Conservation (phyloP, 2,797 vertebrate genomes). For the Chromobotia macracanthus region DNA sequence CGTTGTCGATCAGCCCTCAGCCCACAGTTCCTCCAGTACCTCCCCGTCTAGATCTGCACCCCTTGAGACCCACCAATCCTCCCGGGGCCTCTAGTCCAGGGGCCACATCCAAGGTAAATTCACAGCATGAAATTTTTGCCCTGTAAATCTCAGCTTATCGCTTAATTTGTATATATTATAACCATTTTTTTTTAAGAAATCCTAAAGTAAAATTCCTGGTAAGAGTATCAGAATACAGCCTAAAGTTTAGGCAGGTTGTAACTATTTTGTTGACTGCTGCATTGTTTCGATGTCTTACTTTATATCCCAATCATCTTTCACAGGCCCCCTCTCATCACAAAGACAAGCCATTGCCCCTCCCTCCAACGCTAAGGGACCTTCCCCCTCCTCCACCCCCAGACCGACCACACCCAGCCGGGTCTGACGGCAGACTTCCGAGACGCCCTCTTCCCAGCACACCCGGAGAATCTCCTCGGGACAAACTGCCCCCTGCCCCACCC, state of each 20-base stretch:
- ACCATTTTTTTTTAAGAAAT: neutral
- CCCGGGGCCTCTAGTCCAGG: constrained; percentile 87
- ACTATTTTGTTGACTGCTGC: too few relatives aligned
- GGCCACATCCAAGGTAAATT: constrained; percentile 84
- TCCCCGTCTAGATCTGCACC: constrained; percentile 90
- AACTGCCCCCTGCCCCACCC: constrained; percentile 83
- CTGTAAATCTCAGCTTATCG: neutral
- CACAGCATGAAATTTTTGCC: neutral
- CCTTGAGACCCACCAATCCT: constrained; percentile 82
- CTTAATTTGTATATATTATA: too few relatives aligned
- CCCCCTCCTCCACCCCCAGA: constrained; percentile 92
- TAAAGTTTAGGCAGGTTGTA: neutral
- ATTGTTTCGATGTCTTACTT: neutral
- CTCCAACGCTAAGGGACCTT: constrained; percentile 88
- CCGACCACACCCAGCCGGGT: constrained; percentile 78
- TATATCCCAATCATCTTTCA: neutral
- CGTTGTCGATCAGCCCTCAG: constrained; percentile 88
- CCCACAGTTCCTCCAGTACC: constrained; percentile 92
- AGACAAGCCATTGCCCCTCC: constrained; percentile 93
- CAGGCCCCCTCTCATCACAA: constrained; percentile 88
- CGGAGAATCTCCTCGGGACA: constrained; percentile 82
- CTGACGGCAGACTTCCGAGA: constrained; percentile 83
- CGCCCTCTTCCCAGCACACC: constrained; percentile 92
- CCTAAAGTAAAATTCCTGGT: too few relatives aligned
- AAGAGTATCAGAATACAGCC: neutral